Conservation (phyloP, 2,113 vertebrate genomes). For the Phaethon lepturus region DNA sequence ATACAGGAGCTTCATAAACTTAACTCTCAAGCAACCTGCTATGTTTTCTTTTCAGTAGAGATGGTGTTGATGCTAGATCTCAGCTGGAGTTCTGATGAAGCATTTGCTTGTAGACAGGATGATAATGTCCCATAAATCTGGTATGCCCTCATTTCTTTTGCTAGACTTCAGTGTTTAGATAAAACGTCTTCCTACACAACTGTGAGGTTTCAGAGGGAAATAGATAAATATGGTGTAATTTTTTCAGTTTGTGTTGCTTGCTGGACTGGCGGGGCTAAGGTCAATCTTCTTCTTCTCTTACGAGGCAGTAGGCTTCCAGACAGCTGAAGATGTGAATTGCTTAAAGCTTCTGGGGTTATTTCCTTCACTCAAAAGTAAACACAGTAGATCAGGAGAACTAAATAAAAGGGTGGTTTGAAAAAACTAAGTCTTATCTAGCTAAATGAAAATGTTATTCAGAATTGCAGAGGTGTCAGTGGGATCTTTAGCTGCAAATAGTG, state of each 20-base stretch:
- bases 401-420: background rate
- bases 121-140: background rate
- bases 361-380: background rate
- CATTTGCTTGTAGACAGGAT: background rate
- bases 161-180: background rate
- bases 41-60: background rate
- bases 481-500: background rate
- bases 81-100: background rate
- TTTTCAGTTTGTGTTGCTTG: background rate
- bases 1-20: background rate
- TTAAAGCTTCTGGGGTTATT: background rate
- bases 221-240: rapidly evolving
- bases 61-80: background rate
- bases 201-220: background rate
- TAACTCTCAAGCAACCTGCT: background rate
- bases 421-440: background rate
- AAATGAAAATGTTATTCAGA: background rate
- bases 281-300: background rate
- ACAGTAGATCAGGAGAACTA: background rate
- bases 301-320: background rate
- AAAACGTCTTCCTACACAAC: background rate
- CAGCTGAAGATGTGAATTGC: background rate
- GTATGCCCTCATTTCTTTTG: background rate
- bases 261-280: background rate
- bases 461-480: background rate